Evolutionary conservation across 2,888 invertebrate genomes (phyloP).

Genomic region (Agrotis clavis): DNA sequence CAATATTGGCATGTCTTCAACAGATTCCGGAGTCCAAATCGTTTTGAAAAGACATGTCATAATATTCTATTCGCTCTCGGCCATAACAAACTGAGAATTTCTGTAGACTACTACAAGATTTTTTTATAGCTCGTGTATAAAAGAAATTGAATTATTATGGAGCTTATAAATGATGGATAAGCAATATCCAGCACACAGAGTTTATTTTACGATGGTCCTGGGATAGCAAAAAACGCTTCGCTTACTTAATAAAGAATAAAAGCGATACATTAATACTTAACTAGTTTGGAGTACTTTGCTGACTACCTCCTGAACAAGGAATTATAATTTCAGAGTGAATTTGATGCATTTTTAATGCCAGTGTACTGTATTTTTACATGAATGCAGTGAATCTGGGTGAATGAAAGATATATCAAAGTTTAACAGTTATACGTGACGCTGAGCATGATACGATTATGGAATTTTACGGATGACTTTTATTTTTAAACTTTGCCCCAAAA

Average conservation of each 20-base stretch:
- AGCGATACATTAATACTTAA: slow-evolving; percentile 41
- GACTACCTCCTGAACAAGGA: slow-evolving; percentile 7
- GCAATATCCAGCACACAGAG: slow-evolving; percentile 38
- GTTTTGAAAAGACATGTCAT: slow-evolving; percentile 13
- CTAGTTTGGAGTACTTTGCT: slow-evolving; percentile 43
- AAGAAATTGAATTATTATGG: slow-evolving; percentile 37
- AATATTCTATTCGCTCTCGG: slow-evolving; percentile 4
- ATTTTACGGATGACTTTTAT: too few species aligned
- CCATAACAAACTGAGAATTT: slow-evolving; percentile 11
- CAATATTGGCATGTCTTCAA: slow-evolving; percentile 32
- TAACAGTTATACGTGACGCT: too few species aligned
- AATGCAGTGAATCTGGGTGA: neutral
- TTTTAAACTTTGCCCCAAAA: too few species aligned
- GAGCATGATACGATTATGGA: too few species aligned
- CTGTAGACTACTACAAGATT: neutral
- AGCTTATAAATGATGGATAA: slow-evolving; percentile 53
- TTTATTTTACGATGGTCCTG: slow-evolving; percentile 45
- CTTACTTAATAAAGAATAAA: slow-evolving; percentile 43
- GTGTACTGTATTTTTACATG: neutral
- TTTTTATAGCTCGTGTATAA: slow-evolving; percentile 5
- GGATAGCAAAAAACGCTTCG: slow-evolving; percentile 28
- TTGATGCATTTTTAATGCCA: slow-evolving; percentile 18
- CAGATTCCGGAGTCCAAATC: slow-evolving; percentile 15
- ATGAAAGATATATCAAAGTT: too few species aligned
- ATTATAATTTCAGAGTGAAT: slow-evolving; percentile 11